Base-by-base conservation (phyloP, 1,140 invertebrate genomes). In the Papilio helenus region DNA sequence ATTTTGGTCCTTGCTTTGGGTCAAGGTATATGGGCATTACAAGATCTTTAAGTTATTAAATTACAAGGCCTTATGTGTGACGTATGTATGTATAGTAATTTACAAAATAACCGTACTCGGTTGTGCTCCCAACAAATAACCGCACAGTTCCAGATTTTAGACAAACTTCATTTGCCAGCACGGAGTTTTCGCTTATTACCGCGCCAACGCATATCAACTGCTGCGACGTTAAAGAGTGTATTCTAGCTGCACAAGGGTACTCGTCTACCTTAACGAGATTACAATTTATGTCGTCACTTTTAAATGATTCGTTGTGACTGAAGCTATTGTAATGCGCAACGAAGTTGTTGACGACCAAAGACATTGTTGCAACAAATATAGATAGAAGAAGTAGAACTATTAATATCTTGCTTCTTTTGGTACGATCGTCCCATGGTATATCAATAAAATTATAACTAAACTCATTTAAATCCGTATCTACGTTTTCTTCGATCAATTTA, bases 371-470 rank as follows among this genome's bases (percentile, higher is more conserved):
- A n/a, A 80, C 42, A 82, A 91, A 89, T 83, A 93, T 93, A 8
- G 87, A 73, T 39, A 84, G 68, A 18, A 92, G 79, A 72, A 93
- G 82, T 65, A 82, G 26, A 55, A 90, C 73, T 16, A 92, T 87
- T 14, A 86, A 81, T 61, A 90, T 77, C 89, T 93, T 94, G 78
- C 92, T 93, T 58, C 72, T 89, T 14, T 81, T 80, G 8, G 89
- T 83, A 68, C 92, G 86, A 80, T 93, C 88, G 77, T 93, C 92
- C 92, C 92, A 94, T 23, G 92, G 92, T 42, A 65, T 84, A 42
- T 88, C 86, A 18, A 93, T 85, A 81, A 94, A 93, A 86, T 91
- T 90, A 80, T 84, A 90, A 72, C 81, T 81, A 73, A 86, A 93
- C 71, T 88, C 82, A 49, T 85, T 79, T 23, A 87, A 82, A 77